Percentiles rank a stretch among this genome's conserved stretches.
Evolutionary conservation across 2,797 vertebrate genomes (phyloP).

Genomic region (Silurus aristotelis): DNA sequence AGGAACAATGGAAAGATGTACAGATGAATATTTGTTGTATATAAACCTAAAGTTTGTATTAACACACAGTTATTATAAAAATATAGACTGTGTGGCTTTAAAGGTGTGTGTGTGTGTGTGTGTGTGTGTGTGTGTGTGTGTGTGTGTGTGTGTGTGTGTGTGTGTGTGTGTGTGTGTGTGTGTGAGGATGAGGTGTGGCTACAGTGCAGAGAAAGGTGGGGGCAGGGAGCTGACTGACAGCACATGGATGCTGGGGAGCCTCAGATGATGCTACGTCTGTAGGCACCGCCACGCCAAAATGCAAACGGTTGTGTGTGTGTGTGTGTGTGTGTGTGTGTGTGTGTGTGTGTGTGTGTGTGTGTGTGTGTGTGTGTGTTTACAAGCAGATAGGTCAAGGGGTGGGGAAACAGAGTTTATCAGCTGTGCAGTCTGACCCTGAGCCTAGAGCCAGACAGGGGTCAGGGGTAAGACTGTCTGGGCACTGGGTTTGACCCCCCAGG

Average conservation of each 20-base stretch:
- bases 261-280: slow-evolving; percentile 32
- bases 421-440: slow-evolving; percentile 69
- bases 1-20: background rate
- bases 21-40: background rate
- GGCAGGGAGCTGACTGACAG: slow-evolving; percentile 38
- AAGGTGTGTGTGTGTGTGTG: background rate
- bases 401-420: slow-evolving; percentile 66
- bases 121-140: slow-evolving; percentile 31
- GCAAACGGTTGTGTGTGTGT: no score
- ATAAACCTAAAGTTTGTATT: background rate
- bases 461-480: slow-evolving; percentile 78
- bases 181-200: slow-evolving; percentile 57
- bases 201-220: slow-evolving; percentile 11
- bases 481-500: slow-evolving; percentile 68
- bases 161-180: slow-evolving; percentile 51
- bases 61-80: background rate
- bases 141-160: background rate
- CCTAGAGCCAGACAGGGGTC: slow-evolving; percentile 77
- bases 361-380: slow-evolving; percentile 40
- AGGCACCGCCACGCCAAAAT: slow-evolving; percentile 23
- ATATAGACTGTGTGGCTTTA: background rate
- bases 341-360: slow-evolving; percentile 30
- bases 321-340: slow-evolving; percentile 32
- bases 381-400: slow-evolving; percentile 43
- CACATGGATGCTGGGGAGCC: slow-evolving; percentile 7